Conservation (phyloP, 53 echinoderm and acorn worm genomes). For the Luidia sarsii region DNA sequence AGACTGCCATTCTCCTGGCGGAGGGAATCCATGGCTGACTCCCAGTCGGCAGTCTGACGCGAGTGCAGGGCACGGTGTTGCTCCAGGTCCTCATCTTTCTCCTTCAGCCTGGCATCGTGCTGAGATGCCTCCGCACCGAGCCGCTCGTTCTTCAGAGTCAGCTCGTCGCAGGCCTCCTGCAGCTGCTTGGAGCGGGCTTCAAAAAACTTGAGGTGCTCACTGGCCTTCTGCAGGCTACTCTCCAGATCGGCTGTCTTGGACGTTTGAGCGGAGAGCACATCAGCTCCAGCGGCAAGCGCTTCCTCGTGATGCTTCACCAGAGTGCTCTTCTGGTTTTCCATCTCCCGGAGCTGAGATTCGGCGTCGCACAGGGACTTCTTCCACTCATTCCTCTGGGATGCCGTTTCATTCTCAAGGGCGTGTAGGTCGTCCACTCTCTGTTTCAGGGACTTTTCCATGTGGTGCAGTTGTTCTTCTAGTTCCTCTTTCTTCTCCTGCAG, state of each 20-base stretch:
- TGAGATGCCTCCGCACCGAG: constrained; percentile 49
- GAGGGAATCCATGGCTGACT: constrained; percentile 52
- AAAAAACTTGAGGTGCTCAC: constrained; percentile 39
- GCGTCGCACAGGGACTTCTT: constrained; percentile 35
- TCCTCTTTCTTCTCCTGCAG: constrained; percentile 20
- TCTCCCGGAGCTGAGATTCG: constrained; percentile 38
- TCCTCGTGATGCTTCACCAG: constrained; percentile 46
- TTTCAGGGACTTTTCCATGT: constrained; percentile 28
- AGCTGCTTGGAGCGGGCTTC: constrained; percentile 28
- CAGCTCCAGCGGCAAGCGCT: constrained; percentile 38
- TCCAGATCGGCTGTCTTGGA: constrained; percentile 16
- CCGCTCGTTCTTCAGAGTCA: constrained; percentile 55
- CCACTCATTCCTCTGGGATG: constrained; percentile 39
- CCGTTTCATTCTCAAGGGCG: constrained; percentile 49
- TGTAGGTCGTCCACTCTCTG: constrained; percentile 44
- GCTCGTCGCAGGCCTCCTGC: constrained; percentile 37
- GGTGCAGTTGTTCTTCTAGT: constrained; percentile 25
- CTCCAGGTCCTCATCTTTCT: constrained; percentile 33
- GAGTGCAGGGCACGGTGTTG: constrained; percentile 12
- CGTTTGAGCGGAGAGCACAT: constrained; percentile 27
- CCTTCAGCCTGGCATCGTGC: constrained; percentile 40
- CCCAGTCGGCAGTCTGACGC: constrained; percentile 55
- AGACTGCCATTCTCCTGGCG: constrained; percentile 65
- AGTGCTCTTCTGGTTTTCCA: constrained; percentile 32
- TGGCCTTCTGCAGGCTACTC: constrained; percentile 37